Evolutionary conservation across 2,888 invertebrate genomes (phyloP), one percentile per base, ranked within the genome.

Genomic region (Lycaena phlaeas): DNA sequence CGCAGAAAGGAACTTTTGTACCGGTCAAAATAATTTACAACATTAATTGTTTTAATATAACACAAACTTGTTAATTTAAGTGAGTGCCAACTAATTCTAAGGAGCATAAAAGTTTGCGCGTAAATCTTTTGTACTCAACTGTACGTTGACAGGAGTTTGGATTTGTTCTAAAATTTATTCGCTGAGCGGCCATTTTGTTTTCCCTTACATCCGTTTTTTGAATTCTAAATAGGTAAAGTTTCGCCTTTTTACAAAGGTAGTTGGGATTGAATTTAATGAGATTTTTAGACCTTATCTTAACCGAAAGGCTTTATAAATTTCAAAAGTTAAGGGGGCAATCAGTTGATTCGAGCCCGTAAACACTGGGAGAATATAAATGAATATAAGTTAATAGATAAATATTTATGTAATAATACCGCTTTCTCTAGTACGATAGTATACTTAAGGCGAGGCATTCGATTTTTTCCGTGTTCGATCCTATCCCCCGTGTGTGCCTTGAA

Each of bases 141-240:
- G 68, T 68, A 68, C 56, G 61, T 59, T 66, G 72, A 76, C 76
- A 68, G 66, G 52, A 77, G 66, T 76, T 73, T 53, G 64, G 65
- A 73, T 76, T 78, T 77, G 71, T 76, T 77, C 66, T 70, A 65
- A 72, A 79, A 77, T 76, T 78, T 77, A 77, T 78, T 76, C 74
- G 47, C 49, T 48, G 27, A 39, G 45, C 42, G 44, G 68, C 68
- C 68, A 74, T 72, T 70, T 67, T 68, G 72, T 68, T 34, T 64
- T 58, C 64, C 61, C 61, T 59, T 67, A 62, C 69, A 59, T 66
- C 58, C 75, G 75, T 66, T 73, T 69, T 74, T 74, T 67, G 78
- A 77, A 78, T 79, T 74, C 69, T 61, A 73, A 78, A 76, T 50
- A 49, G 34, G 34, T 14, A 17, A 36, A 30, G 42, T 34, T n/a